Evolutionary conservation across 2,113 vertebrate species (phyloP), one percentile per base, ranked within the genome.

Genomic region (Petroica traversi): DNA sequence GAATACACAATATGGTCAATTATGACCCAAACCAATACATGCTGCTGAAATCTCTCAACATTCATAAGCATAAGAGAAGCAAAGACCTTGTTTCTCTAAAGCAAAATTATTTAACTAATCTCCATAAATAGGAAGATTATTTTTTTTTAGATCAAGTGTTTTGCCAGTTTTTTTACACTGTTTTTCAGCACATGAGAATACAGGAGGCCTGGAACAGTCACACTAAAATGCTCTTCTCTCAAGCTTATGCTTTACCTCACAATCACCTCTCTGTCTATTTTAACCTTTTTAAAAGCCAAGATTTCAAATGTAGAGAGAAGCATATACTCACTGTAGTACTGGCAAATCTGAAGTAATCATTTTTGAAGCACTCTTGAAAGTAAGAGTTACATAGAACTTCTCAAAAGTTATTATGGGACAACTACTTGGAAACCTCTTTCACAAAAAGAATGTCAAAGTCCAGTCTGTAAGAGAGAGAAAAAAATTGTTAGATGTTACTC

Each of bases 311-410:
- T 0, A 55, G 2, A 93, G 26, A 68, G 48, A 93, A 96, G 81
- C 0, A 0, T 73, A 68, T 98, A 99, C 99, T 99, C 98, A 99
- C 99, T 99, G 99, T 67, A 99, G 97, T 94, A 99, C 99, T 72
- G 99, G 98, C 96, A 99, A 98, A 98, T 99, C 99, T 96, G 99
- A 99, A 96, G 99, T 99, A 97, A 99, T 99, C 99, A 99, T 99
- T 97, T 97, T 98, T 98, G 97, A 76, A 97, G 87, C 89, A 49
- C 74, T 96, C 96, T 88, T 94, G 80, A 91, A 95, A 97, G 69
- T 95, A 90, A 96, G 71, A 97, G 94, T 79, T 96, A 95, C 97
- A 98, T 97, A 95, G 85, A 97, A 94, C 74, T 92, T 96, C 96
- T 94, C 90, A 84, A 93, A 77, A 89, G 66, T 84, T 95, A 93